These are phyloP conservation scores for Tachina grossa DNA, from an alignment of 2,888 invertebrate genomes.

Conservation along the genomic window DNA sequence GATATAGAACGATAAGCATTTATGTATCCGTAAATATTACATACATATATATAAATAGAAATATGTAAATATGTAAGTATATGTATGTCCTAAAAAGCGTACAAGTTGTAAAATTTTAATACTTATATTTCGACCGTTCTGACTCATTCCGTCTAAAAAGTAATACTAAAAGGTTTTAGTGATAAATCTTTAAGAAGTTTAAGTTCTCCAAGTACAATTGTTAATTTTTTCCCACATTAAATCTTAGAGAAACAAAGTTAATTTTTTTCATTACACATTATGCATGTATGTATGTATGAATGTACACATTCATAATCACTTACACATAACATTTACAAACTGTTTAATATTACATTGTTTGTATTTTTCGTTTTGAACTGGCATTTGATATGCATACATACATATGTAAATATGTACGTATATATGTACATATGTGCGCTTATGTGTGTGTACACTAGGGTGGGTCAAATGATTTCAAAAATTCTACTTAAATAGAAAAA, in stretches of 20 bases:
- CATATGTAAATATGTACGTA: too few species aligned
- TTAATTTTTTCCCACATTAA: conserved; percentile 42
- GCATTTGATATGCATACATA: too few species aligned
- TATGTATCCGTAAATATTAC: not conserved
- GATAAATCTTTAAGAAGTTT: conserved; percentile 16
- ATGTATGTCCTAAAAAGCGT: conserved; percentile 10
- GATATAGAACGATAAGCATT: not conserved
- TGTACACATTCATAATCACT: too few species aligned
- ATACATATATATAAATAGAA: not conserved
- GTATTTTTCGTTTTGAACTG: too few species aligned
- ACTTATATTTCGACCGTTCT: conserved; percentile 52
- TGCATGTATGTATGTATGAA: not conserved
- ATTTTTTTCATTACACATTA: not conserved
- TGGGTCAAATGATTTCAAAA: too few species aligned
- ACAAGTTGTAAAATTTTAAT: conserved; percentile 65
- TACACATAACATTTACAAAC: too few species aligned
- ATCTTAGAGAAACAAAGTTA: conserved; percentile 2
- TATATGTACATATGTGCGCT: too few species aligned
- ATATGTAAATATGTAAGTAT: not conserved
- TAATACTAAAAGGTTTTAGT: conserved; percentile 45
- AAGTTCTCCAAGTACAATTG: conserved; percentile 36
- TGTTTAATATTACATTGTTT: too few species aligned
- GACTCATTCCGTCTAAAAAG: conserved; percentile 60
- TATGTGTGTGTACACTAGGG: too few species aligned
- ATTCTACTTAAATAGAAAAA: too few species aligned